A percentile compares a stretch with the other conserved stretches of the same genome.
These are phyloP conservation scores for Scytalopus superciliaris DNA, from an alignment of 2,113 vertebrate species.

Conservation along the genomic window DNA sequence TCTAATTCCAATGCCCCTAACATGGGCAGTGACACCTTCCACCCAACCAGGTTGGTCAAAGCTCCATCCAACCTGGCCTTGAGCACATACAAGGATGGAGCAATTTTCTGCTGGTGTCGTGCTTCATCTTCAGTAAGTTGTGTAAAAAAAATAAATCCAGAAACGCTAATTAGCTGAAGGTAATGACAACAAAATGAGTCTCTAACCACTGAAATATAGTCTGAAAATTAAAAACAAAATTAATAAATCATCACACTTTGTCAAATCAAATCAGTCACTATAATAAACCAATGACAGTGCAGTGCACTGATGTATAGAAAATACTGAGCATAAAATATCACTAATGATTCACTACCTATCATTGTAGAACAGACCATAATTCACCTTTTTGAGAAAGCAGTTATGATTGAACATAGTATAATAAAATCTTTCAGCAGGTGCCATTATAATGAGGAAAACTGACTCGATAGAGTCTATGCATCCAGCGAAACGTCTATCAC, in stretches of 20 bases:
- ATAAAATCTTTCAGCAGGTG: not conserved
- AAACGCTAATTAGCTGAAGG: constrained; percentile 17
- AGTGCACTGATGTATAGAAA: constrained; percentile 17
- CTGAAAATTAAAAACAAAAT: not conserved
- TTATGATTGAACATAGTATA: not conserved
- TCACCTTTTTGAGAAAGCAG: not conserved
- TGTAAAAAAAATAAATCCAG: not conserved
- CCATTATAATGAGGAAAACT: not conserved
- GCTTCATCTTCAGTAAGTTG: not conserved
- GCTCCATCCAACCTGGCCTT: not conserved
- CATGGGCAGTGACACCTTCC: not conserved
- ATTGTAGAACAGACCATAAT: not conserved
- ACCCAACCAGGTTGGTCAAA: not conserved
- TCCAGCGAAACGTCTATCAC: not conserved
- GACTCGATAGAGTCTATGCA: not conserved
- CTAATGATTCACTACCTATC: not conserved
- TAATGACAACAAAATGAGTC: not conserved
- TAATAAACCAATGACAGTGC: not conserved
- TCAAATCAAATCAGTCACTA: not conserved
- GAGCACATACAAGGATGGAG: not conserved
- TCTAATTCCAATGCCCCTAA: fast-evolving
- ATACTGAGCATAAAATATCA: not conserved
- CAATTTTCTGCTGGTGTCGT: not conserved
- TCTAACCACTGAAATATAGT: not conserved
- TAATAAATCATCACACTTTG: not conserved